phyloP scores from a whole-genome alignment of 2,888 invertebrate genomes.

The Podabrus alpinus region DNA sequence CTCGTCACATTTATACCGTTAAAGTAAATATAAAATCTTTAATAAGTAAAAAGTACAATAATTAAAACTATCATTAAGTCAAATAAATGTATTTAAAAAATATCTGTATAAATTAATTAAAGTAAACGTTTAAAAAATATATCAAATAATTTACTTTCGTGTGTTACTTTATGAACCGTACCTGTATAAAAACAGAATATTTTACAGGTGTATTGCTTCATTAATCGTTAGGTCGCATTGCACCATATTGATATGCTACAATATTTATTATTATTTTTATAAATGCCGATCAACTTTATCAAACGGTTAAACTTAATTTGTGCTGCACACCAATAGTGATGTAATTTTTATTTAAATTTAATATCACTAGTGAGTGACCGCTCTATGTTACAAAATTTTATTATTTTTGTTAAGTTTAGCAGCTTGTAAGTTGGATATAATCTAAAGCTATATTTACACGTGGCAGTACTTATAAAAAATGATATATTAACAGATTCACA shows the following conservation, averaged over 20 bases:
- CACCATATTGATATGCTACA: conserved; percentile 37
- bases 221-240: conserved; percentile 20
- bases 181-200: background rate
- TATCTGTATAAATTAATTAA: background rate
- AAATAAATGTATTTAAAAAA: background rate
- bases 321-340: background rate
- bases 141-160: background rate
- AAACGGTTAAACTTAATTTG: conserved; percentile 11
- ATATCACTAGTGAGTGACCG: background rate
- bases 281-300: conserved; percentile 1
- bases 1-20: background rate
- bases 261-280: conserved; percentile 6
- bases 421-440: conserved; percentile 26
- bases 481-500: conserved; percentile 31
- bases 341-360: too few species aligned
- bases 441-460: conserved; percentile 46
- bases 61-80: background rate
- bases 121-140: background rate
- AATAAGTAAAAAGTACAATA: background rate
- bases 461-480: conserved; percentile 44
- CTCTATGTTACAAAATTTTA: background rate
- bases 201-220: background rate
- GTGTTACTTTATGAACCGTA: background rate
- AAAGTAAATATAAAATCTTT: background rate
- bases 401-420: conserved; percentile 2